phyloP scores from a whole-genome alignment of 2,113 vertebrate species.

The Verasper variegatus region DNA sequence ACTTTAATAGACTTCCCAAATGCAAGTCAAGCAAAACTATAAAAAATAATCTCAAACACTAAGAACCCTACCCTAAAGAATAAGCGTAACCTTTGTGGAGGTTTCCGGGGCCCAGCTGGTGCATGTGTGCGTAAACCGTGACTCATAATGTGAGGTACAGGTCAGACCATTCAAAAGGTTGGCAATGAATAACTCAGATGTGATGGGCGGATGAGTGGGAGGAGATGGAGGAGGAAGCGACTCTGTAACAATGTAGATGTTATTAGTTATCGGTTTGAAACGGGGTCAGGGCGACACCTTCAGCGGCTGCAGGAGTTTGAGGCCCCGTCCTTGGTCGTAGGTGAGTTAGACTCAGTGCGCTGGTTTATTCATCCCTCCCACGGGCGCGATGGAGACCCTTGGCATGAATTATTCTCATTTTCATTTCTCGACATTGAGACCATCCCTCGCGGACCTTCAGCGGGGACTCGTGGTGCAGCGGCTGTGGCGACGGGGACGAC shows the following conservation, averaged over 20 bases:
- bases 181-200: neutral
- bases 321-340: constrained; percentile 50
- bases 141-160: neutral
- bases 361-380: constrained; percentile 60
- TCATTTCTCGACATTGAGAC: constrained; percentile 65
- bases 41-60: neutral
- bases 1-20: neutral
- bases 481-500: constrained; percentile 13
- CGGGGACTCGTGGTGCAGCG: constrained; percentile 41
- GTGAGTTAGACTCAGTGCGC: constrained; percentile 22
- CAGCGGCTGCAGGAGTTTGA: neutral
- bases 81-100: neutral
- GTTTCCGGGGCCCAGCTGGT: neutral
- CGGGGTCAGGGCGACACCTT: neutral
- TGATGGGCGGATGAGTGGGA: neutral
- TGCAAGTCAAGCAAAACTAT: neutral
- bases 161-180: neutral
- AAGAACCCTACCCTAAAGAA: neutral
- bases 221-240: neutral
- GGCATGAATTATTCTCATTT: constrained; percentile 68
- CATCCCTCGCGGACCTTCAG: constrained; percentile 46
- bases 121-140: neutral
- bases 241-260: neutral
- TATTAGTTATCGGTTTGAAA: constrained; percentile 2
- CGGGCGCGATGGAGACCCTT: constrained; percentile 33